Conservation (phyloP, 2,113 vertebrate species). For the Orthonyx spaldingii region DNA sequence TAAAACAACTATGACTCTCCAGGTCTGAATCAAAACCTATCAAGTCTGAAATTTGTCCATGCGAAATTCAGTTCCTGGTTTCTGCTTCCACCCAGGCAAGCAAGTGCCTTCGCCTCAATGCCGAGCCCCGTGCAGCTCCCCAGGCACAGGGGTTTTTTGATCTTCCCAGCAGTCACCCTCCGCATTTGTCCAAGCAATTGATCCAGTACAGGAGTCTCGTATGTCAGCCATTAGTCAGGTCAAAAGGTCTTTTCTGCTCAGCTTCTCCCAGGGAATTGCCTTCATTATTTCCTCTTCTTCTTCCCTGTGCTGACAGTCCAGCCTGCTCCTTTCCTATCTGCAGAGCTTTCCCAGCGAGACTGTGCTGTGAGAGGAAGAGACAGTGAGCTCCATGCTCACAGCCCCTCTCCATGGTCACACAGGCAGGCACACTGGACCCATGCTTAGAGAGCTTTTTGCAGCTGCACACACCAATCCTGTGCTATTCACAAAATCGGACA, state of each 20-base stretch:
- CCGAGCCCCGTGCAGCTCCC: neutral
- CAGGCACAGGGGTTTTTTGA: accelerated
- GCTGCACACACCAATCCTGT: accelerated
- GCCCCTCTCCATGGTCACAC: accelerated
- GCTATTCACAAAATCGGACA: neutral
- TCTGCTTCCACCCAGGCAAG: neutral
- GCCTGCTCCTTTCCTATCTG: neutral
- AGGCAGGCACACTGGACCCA: accelerated
- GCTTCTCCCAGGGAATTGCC: neutral
- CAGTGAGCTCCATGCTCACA: neutral
- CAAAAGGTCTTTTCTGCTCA: neutral
- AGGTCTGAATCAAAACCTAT: neutral
- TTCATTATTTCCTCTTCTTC: neutral
- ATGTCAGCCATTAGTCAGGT: neutral
- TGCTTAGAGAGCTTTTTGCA: neutral
- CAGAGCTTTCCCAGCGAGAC: neutral
- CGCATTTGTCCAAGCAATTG: neutral
- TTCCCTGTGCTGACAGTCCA: neutral
- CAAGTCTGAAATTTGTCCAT: neutral
- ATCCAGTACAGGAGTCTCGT: neutral
- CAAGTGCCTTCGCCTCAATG: neutral
- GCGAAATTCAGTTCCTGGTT: neutral
- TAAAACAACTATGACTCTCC: neutral
- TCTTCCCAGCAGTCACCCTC: neutral
- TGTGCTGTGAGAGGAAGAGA: neutral